Base-by-base conservation (phyloP, 2,113 vertebrate species). In the Taurulus bubalis region DNA sequence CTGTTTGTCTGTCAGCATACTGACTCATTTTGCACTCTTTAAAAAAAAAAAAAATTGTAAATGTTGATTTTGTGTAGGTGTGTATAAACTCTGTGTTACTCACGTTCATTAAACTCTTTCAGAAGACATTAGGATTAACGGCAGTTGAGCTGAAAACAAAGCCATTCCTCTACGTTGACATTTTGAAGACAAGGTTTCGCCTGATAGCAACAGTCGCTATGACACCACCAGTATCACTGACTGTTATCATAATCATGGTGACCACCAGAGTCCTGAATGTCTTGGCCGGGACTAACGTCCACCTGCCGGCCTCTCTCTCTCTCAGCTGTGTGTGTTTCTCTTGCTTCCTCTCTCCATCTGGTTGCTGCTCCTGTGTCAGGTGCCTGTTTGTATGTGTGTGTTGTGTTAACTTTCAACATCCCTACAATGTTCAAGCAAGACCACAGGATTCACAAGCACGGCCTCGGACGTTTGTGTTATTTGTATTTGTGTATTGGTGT, bases 301-400 rank as follows among this genome's bases (percentile, higher is more conserved):
- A 89, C 79, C 75, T 75, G 84, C 90, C 28, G 34, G 73, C 68
- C 60, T 24, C 83, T 30, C 56, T 36, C 56, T 71, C 81, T 49
- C 79, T 84, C 71, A 79, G 65, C 86, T 85, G 65, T 49, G 65
- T 87, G 79, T 69, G 81, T 85, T 55, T 77, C 67, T 67, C 63
- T 75, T 68, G 72, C 89, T 77, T 88, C 85, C 85, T 83, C 30
- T 32, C 71, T 83, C 87, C 90, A 91, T 91, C 93, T 93, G 90
- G 81, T 91, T 32, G 67, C 83, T 82, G 65, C 75, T 87, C 72
- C 75, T 85, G 75, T 88, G 71, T 86, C 75, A 80, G 83, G 79
- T 86, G 74, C 83, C 66, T 81, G 81, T 89, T 72, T 79, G 66
- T 83, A 68, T 78, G 67, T 36, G 75, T 47, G 53, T 82, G 78